Evolutionary conservation across 2,113 vertebrate species (phyloP).

Genomic region (Phalacrocorax pelagicus): DNA sequence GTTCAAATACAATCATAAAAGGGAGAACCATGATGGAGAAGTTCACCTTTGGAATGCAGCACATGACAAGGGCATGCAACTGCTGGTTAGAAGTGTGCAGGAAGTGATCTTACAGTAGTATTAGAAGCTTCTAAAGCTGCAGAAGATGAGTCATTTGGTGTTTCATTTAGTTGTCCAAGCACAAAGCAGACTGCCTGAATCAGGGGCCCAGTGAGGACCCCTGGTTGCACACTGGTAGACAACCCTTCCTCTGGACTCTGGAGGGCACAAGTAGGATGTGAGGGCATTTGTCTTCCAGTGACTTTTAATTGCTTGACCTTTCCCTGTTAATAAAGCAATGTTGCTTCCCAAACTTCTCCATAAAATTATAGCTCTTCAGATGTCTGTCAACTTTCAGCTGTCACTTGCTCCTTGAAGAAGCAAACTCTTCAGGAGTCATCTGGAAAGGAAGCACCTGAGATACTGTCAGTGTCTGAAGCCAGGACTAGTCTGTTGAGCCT

Average conservation of each 20-base stretch:
- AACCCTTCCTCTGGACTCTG: not conserved
- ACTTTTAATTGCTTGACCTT: not conserved
- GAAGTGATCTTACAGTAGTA: not conserved
- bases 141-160: not conserved
- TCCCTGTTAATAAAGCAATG: not conserved
- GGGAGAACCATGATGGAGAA: not conserved
- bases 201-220: not conserved
- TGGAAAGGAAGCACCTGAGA: not conserved
- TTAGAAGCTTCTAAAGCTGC: not conserved
- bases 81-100: not conserved
- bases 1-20: not conserved
- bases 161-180: not conserved
- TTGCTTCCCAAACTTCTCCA: not conserved
- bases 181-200: not conserved
- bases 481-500: not conserved
- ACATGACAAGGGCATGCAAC: not conserved
- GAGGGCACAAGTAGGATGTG: not conserved
- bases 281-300: not conserved
- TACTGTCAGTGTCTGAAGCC: not conserved
- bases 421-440: not conserved
- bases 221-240: not conserved
- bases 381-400: not conserved
- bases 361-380: not conserved
- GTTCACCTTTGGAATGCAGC: not conserved
- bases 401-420: not conserved